Percentiles rank a stretch among this genome's conserved stretches.
phyloP scores from a whole-genome alignment of 2,888 invertebrate genomes.

The Xestia c-nigrum region DNA sequence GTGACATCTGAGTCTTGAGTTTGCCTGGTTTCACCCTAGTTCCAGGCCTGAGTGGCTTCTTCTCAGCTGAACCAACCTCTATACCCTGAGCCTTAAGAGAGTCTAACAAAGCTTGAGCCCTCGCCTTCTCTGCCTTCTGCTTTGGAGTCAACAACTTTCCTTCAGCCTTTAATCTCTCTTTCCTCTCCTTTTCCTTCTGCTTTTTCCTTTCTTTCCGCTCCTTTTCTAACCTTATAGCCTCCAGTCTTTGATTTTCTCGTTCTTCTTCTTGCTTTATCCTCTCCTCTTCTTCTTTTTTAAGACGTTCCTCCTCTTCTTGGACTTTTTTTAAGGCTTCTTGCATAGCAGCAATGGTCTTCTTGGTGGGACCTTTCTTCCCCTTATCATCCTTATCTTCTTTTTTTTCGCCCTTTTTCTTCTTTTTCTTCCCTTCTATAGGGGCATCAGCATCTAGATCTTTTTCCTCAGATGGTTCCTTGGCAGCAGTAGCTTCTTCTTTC shows the following conservation, averaged over 20 bases:
- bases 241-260: constrained; percentile 93
- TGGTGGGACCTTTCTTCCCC: constrained; percentile 94
- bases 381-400: constrained; percentile 88
- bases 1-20: constrained; percentile 92
- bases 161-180: constrained; percentile 98
- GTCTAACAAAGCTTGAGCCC: constrained; percentile 97
- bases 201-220: constrained; percentile 97
- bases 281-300: constrained; percentile 95
- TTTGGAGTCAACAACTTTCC: constrained; percentile 98
- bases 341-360: constrained; percentile 97
- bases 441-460: constrained; percentile 81
- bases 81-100: constrained; percentile 97
- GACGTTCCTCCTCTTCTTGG: constrained; percentile 96
- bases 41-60: constrained; percentile 92
- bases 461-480: constrained; percentile 80
- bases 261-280: constrained; percentile 93
- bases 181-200: constrained; percentile 97
- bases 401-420: constrained; percentile 86
- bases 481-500: constrained; percentile 79
- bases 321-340: constrained; percentile 97
- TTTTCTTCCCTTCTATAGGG: constrained; percentile 85
- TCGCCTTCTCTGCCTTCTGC: constrained; percentile 97
- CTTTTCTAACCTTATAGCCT: constrained; percentile 95
- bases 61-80: constrained; percentile 94
- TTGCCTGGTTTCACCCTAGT: constrained; percentile 94